phyloP scores from a whole-genome alignment of 2,113 vertebrate species.

The Lota lota region DNA sequence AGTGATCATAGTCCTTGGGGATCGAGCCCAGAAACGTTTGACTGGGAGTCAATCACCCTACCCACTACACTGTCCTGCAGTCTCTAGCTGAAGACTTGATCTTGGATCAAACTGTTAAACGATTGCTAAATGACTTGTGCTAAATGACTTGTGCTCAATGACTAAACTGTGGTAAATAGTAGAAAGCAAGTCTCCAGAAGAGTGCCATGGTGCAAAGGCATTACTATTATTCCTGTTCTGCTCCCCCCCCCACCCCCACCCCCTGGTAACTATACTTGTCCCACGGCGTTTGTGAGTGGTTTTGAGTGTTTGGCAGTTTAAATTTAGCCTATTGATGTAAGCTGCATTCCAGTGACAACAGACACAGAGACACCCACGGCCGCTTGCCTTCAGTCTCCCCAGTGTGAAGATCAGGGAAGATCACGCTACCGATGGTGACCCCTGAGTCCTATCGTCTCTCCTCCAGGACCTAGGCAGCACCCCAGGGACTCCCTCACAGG shows the following conservation, averaged over 20 bases:
- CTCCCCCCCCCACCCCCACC: conserved; percentile 26
- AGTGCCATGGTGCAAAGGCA: conserved; percentile 7
- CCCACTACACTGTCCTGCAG: neutral
- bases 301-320: conserved; percentile 81
- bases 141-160: no score
- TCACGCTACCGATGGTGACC: conserved; percentile 69
- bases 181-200: neutral
- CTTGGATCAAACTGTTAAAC: no score
- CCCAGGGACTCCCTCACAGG: conserved; percentile 55
- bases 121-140: no score
- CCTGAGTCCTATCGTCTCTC: conserved; percentile 55
- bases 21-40: no score
- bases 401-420: conserved; percentile 87
- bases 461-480: conserved; percentile 60
- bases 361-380: conserved; percentile 81
- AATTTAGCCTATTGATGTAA: conserved; percentile 98
- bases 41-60: no score
- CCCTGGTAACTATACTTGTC: conserved; percentile 39
- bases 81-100: no score
- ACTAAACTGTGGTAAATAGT: no score
- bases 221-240: neutral
- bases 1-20: no score
- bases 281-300: conserved; percentile 66
- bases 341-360: conserved; percentile 88
- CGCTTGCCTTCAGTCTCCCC: conserved; percentile 80